A percentile compares a stretch with the other conserved stretches of the same genome.
These are phyloP conservation scores for Gorsachius goisagi DNA, from an alignment of 2,113 vertebrate species.

Conservation along the genomic window DNA sequence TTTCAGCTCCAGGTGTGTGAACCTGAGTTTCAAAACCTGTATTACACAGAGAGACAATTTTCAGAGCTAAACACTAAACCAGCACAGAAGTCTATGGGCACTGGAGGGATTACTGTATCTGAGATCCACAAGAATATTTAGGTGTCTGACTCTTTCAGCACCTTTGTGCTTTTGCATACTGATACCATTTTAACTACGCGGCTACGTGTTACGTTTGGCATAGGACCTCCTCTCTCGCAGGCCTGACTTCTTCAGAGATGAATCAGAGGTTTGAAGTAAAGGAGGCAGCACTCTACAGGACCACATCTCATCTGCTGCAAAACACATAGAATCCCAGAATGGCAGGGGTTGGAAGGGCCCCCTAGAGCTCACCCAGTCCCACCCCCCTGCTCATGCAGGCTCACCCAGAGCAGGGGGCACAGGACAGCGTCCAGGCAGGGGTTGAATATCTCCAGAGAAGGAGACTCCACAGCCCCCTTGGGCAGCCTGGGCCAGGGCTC, in stretches of 20 bases:
- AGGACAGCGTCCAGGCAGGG: too few relatives aligned
- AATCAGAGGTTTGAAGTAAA: not conserved
- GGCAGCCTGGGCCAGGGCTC: too few relatives aligned
- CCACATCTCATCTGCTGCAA: not conserved
- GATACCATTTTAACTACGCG: not conserved
- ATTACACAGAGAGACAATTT: not conserved
- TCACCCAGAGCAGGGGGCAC: too few relatives aligned
- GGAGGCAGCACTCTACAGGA: not conserved
- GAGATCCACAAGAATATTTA: not conserved
- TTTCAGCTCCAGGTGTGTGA: not conserved
- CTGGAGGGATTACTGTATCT: not conserved
- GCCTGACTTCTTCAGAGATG: not conserved
- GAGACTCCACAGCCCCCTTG: too few relatives aligned
- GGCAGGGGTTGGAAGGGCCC: too few relatives aligned
- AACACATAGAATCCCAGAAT: not conserved
- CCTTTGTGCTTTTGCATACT: not conserved
- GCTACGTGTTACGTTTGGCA: not conserved
- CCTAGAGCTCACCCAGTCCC: too few relatives aligned
- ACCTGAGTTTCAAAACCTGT: not conserved
- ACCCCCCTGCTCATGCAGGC: too few relatives aligned
- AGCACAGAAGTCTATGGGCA: not conserved
- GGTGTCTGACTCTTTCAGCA: not conserved
- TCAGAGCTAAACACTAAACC: not conserved
- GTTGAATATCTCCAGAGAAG: too few relatives aligned
- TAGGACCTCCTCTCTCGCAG: not conserved